Evolutionary conservation across 2,888 invertebrate species (phyloP).

Genomic region (Metacarcinus magister): DNA sequence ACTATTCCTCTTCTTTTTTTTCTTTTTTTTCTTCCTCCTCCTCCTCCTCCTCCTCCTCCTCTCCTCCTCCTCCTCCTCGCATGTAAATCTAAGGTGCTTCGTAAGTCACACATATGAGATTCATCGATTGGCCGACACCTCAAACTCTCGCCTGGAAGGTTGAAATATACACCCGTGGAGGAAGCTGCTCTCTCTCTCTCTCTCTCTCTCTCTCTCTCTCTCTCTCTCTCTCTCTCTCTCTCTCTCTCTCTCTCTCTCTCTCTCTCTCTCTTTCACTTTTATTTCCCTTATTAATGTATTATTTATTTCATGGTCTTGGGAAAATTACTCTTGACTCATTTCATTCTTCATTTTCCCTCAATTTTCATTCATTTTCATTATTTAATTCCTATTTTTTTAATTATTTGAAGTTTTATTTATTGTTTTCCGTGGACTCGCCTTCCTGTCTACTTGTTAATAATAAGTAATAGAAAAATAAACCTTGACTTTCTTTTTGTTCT

Average conservation of each 20-base stretch:
- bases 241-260: conserved; percentile 37
- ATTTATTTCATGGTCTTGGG: not conserved
- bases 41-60: not conserved
- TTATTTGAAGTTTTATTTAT: too few relatives aligned
- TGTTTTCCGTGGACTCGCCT: too few relatives aligned
- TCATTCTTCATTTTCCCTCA: not conserved
- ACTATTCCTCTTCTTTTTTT: not conserved
- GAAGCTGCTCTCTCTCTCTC: not conserved
- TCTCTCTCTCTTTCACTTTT: not conserved
- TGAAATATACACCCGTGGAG: not conserved
- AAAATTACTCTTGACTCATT: not conserved
- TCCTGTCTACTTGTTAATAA: too few relatives aligned
- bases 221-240: conserved; percentile 43
- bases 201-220: not conserved
- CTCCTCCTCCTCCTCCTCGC: not conserved
- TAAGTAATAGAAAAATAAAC: too few relatives aligned
- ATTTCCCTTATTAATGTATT: not conserved
- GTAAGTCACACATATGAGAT: conserved; percentile 29
- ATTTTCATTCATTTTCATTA: not conserved
- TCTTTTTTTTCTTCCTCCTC: not conserved
- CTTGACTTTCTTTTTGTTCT: too few relatives aligned
- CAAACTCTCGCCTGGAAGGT: not conserved
- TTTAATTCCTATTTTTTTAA: not conserved
- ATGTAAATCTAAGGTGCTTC: not conserved
- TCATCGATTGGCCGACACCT: conserved; percentile 17